A percentile compares a stretch with the other conserved stretches of the same genome.
These are phyloP conservation scores for Hippopotamus amphibius DNA, from an alignment of 2,113 vertebrate species.

Conservation along the genomic window DNA sequence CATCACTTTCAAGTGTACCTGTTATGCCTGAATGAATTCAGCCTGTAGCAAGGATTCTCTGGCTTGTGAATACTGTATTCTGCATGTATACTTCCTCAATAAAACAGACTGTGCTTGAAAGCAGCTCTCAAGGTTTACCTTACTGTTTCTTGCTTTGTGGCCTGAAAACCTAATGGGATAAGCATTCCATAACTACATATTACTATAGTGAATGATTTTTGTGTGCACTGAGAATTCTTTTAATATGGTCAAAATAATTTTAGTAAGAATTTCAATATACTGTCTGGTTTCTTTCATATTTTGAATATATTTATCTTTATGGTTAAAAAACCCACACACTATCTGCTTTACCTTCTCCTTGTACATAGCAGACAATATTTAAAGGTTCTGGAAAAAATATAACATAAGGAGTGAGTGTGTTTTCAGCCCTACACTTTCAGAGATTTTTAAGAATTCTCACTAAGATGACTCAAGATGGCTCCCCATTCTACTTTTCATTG, in stretches of 20 bases:
- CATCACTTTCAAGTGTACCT: neutral
- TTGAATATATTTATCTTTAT: neutral
- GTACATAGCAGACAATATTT: neutral
- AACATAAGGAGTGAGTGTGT: neutral
- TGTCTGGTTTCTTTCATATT: conserved; percentile 14
- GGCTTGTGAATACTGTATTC: neutral
- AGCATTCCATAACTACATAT: neutral
- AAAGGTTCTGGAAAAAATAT: neutral
- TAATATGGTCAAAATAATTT: conserved; percentile 28
- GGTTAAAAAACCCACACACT: neutral
- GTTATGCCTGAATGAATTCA: neutral
- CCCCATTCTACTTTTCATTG: neutral
- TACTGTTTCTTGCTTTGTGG: neutral
- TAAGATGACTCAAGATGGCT: neutral
- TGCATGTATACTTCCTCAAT: neutral
- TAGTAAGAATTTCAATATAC: neutral
- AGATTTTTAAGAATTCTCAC: conserved; percentile 30
- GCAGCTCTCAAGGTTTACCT: neutral
- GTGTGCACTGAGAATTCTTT: neutral
- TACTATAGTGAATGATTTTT: neutral
- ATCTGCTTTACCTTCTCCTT: neutral
- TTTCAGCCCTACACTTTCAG: neutral
- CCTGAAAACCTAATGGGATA: neutral
- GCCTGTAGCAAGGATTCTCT: conserved; percentile 16
- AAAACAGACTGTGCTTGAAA: neutral